Evolutionary conservation across 2,888 invertebrate species (phyloP), one percentile per base, ranked within the genome.

Genomic region (Plebejus argus): DNA sequence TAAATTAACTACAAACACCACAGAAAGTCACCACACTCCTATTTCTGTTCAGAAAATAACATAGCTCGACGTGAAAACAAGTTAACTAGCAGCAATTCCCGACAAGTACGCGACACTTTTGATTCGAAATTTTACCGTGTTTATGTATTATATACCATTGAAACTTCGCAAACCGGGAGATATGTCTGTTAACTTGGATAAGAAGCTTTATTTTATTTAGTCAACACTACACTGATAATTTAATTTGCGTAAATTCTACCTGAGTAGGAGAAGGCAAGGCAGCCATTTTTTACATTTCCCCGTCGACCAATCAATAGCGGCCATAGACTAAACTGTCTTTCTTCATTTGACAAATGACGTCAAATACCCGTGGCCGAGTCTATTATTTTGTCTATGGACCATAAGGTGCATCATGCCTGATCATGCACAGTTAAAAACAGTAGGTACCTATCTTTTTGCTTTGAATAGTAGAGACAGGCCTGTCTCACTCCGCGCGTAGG

Each of bases 201-300:
- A 78, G 58, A 79, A 81, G 58, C 61, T 79, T 56, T 79, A 81
- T 82, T 80, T 78, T 79, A 81, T 80, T 76, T 78, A 82, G 81
- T 83, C 85, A 81, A 75, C 84, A 82, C 82, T 78, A 80, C 83
- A 86, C 79, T 80, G 84, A 82, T 85, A 86, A 87, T 85, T 85
- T 85, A 89, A 88, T 89, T 88, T 84, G 84, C 85, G 86, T 85
- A 85, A 87, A 83, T 89, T 93, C 94, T 96, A 97, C 97, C 96
- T 97, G 96, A 93, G 96, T 96, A 94, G 97, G 97, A 95, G 96
- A 97, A 95, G 96, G 97, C 96, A 97, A 95, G 93, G 96, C 96
- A 95, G 97, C 97, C 97, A 97, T 97, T 96, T 97, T 96, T 94
- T 90, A 94, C 94, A 94, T 94, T 92, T 93, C 94, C 90, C 90